These are phyloP conservation scores for Clarias platycephalus DNA, from an alignment of 2,797 vertebrate genomes.

Conservation along the genomic window DNA sequence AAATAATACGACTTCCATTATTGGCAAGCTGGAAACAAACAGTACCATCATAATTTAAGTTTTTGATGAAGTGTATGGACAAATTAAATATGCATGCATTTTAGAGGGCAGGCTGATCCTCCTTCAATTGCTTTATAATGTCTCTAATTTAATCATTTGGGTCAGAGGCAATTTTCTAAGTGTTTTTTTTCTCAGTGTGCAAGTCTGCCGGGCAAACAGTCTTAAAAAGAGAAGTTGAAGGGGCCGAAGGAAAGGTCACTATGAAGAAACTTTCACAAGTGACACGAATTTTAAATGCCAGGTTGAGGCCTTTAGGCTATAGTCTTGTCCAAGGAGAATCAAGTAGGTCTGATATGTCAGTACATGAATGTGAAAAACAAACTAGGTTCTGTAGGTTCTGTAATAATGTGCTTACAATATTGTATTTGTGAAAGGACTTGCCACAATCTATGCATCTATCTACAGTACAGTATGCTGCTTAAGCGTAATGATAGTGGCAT, in stretches of 20 bases:
- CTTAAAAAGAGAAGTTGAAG: slow-evolving; percentile 30
- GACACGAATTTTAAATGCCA: slow-evolving; percentile 40
- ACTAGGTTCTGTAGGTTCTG: neutral
- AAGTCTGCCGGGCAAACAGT: slow-evolving; percentile 49
- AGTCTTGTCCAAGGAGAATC: slow-evolving; percentile 29
- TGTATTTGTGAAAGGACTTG: neutral
- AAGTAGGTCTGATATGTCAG: slow-evolving; percentile 26
- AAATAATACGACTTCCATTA: slow-evolving; percentile 28
- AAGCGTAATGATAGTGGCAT: neutral
- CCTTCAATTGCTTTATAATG: slow-evolving; percentile 48
- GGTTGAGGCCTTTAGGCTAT: slow-evolving; percentile 19
- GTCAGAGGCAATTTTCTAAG: slow-evolving; percentile 50
- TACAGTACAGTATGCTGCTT: neutral
- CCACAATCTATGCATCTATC: neutral
- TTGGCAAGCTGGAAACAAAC: slow-evolving; percentile 44
- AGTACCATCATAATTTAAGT: slow-evolving; percentile 39
- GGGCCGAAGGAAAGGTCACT: slow-evolving; percentile 40
- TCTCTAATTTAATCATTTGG: slow-evolving; percentile 46
- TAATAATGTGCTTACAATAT: neutral
- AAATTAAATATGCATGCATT: slow-evolving; percentile 56
- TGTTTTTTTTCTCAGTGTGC: slow-evolving; percentile 23
- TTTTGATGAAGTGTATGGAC: slow-evolving; percentile 46
- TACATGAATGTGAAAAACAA: slow-evolving; percentile 12
- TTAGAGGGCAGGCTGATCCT: slow-evolving; percentile 51
- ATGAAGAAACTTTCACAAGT: slow-evolving; percentile 44